phyloP scores from a whole-genome alignment of 2,797 vertebrate genomes.

The Ceryle rudis region DNA sequence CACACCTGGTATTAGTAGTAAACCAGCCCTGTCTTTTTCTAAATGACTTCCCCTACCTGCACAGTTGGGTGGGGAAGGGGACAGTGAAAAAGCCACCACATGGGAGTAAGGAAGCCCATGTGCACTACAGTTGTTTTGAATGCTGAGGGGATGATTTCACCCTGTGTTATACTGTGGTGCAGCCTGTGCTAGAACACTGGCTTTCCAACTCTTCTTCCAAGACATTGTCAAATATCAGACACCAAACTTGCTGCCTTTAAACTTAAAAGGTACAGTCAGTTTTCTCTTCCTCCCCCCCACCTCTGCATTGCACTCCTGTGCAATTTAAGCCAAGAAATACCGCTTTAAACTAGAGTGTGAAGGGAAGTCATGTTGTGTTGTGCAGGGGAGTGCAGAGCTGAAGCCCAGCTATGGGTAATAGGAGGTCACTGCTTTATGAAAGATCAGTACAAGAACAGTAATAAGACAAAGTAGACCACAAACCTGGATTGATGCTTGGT shows the following conservation, averaged over 20 bases:
- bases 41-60: background rate
- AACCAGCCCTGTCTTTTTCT: background rate
- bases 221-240: background rate
- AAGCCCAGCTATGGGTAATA: background rate
- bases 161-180: background rate
- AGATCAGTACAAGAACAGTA: background rate
- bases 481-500: conserved; percentile 63
- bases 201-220: background rate
- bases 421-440: background rate
- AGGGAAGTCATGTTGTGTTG: background rate
- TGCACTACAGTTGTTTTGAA: background rate
- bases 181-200: background rate
- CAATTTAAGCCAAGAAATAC: background rate
- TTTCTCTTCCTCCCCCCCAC: background rate
- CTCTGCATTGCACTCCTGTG: background rate
- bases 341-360: background rate
- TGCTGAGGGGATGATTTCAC: background rate
- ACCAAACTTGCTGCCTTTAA: background rate
- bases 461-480: background rate
- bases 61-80: background rate
- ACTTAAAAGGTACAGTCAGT: background rate
- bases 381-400: background rate
- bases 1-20: background rate
- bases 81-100: background rate
- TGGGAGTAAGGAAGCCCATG: background rate